These are phyloP conservation scores for Catostomus latipinnis DNA, from an alignment of 2,797 vertebrate species.

Conservation along the genomic window DNA sequence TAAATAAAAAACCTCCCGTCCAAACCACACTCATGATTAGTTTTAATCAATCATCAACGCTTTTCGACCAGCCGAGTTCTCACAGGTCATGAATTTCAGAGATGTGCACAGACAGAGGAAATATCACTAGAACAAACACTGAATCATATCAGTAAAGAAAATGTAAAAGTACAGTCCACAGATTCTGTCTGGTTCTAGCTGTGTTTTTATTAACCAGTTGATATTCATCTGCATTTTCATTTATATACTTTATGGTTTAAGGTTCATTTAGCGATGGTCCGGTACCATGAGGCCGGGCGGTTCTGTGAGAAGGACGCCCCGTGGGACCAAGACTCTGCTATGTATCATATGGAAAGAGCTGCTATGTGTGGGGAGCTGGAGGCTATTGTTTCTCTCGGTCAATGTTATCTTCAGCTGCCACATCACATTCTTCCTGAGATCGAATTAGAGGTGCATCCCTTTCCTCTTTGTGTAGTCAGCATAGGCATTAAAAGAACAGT, in stretches of 20 bases:
- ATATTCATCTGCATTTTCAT: not conserved
- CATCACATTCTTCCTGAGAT: conserved; percentile 91
- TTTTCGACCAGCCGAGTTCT: too few relatives aligned
- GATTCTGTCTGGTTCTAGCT: too few relatives aligned
- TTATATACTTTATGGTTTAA: conserved; percentile 55
- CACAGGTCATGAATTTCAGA: too few relatives aligned
- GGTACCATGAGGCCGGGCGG: conserved; percentile 92
- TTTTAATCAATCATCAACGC: too few relatives aligned
- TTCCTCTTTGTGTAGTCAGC: not conserved
- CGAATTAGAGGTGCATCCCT: conserved; percentile 80
- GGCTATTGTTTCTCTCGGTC: conserved; percentile 90
- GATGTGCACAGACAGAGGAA: too few relatives aligned
- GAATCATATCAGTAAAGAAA: too few relatives aligned
- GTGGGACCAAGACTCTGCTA: conserved; percentile 89
- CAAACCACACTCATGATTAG: too few relatives aligned
- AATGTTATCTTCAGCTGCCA: conserved; percentile 89
- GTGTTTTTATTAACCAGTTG: not conserved
- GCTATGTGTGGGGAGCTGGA: conserved; percentile 95
- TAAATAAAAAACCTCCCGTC: too few relatives aligned
- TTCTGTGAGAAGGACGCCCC: conserved; percentile 90
- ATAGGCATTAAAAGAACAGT: too few relatives aligned
- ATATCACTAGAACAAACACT: too few relatives aligned
- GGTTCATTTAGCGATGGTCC: conserved; percentile 97
- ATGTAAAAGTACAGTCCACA: too few relatives aligned
- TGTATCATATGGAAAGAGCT: conserved; percentile 92